These are phyloP conservation scores for Turritopsis rubra DNA, from an alignment of 30 jellyfish, hydroid and myxozoan species.

Conservation along the genomic window DNA sequence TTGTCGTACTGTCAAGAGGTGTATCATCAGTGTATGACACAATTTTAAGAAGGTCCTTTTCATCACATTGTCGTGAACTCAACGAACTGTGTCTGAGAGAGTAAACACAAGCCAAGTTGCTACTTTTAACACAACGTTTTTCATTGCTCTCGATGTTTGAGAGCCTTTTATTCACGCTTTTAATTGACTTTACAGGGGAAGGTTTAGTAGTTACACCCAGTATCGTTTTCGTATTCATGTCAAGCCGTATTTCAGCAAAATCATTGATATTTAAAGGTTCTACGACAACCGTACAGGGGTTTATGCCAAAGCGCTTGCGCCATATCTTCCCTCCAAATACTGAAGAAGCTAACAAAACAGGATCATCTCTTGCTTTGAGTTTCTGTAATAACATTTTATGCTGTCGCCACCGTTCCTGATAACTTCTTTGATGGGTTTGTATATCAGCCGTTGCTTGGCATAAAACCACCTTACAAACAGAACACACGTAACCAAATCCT, in stretches of 20 bases:
- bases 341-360: conserved; percentile 17
- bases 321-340: conserved; percentile 7
- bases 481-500: conserved; percentile 30
- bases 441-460: neutral
- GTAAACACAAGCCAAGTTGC: neutral
- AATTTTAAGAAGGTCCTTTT: neutral
- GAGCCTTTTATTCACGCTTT: neutral
- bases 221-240: neutral
- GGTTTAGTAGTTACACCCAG: neutral
- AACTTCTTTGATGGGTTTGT: neutral
- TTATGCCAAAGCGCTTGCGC: conserved; percentile 3
- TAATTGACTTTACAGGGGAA: too few species aligned
- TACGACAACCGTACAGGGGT: neutral
- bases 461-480: conserved; percentile 7
- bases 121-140: neutral
- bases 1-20: too few species aligned
- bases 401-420: conserved; percentile 3
- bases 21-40: neutral
- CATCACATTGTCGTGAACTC: neutral
- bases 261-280: neutral
- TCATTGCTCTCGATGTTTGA: neutral
- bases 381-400: neutral
- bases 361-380: conserved; percentile 15
- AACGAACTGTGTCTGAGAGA: neutral
- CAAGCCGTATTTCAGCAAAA: neutral